phyloP scores from a whole-genome alignment of 1,140 invertebrate species.

The Bursaphelenchus mucronatus region DNA sequence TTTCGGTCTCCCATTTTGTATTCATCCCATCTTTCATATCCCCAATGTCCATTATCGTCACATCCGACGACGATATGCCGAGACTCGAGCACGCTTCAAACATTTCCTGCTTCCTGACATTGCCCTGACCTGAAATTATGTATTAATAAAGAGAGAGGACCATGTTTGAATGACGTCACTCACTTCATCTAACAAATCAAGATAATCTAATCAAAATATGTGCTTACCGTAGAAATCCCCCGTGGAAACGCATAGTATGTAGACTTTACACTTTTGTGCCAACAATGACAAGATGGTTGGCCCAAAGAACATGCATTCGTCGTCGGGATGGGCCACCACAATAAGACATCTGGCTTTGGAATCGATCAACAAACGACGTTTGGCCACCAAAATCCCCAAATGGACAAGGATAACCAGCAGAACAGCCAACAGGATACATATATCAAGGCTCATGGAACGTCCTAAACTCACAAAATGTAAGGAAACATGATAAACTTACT shows the following conservation, averaged over 20 bases:
- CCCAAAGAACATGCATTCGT: constrained; percentile 94
- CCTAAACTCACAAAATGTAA: no score
- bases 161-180: no score
- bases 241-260: constrained; percentile 78
- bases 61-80: constrained; percentile 73
- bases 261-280: constrained; percentile 68
- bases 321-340: constrained; percentile 79
- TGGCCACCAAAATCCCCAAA: constrained; percentile 2
- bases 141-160: no score
- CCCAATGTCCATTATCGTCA: constrained; percentile 67
- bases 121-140: constrained; percentile 67
- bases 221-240: constrained; percentile 73
- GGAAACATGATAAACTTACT: no score
- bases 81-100: constrained; percentile 73
- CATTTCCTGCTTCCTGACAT: constrained; percentile 72
- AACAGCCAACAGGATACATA: constrained; percentile 5
- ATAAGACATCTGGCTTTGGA: constrained; percentile 65
- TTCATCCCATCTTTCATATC: constrained; percentile 72
- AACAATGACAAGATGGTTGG: constrained; percentile 74
- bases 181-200: constrained; percentile 1
- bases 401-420: constrained; percentile 1
- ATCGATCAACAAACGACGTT: constrained; percentile 15
- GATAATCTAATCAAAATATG: constrained; percentile 25
- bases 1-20: constrained; percentile 72
- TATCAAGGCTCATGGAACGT: constrained; percentile 4